Base-by-base conservation (phyloP, 2,888 invertebrate genomes). In the Parasteatoda lunata region DNA sequence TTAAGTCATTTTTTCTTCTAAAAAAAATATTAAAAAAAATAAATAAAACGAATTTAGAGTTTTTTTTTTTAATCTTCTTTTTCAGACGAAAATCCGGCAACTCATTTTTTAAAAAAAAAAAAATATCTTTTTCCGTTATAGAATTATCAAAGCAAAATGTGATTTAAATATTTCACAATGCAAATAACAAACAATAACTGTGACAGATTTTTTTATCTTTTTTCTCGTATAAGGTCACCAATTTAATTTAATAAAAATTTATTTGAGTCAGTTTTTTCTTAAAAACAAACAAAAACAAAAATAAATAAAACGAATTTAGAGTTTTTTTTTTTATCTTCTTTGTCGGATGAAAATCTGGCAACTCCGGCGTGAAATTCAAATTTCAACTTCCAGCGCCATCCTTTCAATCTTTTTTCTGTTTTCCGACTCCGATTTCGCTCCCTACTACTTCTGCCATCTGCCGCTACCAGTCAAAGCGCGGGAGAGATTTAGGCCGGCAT, bases 261-360 rank as follows among this genome's bases (percentile, higher is more conserved):
- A 59, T 59, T 13, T 59, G 0, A 59, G n/a, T 13, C 9, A 7
- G 3, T 54, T 59, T 59, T 59, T 59, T 4, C 59, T 59, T 7
- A 13, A 59, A 59, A 59, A 59, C n/a, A n/a, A n/a, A n/a, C n/a
- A 30, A 30, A 30, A 30, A 30, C 30, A 2, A 30, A 30, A 30
- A 30, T 30, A 30, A 30, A 30, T 30, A 30, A 30, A 30, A 30
- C 30, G 30, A 30, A 30, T 30, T 30, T 30, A 30, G 2, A 30
- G 30, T 30, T 30, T 30, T 30, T 30, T 30, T 30, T 68, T 45
- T 78, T 64, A 69, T 52, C 30, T 75, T 69, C 48, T 52, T 59
- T 81, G 75, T 81, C 81, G 68, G 75, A 81, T 75, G 68, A 75
- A 54, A 81, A 81, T 85, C 85, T 85, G 85, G 85, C 85, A 86